Percentiles rank a stretch among this genome's conserved stretches.
Evolutionary conservation across 2,113 vertebrate species (phyloP).

Genomic region (Dascyllus trimaculatus): DNA sequence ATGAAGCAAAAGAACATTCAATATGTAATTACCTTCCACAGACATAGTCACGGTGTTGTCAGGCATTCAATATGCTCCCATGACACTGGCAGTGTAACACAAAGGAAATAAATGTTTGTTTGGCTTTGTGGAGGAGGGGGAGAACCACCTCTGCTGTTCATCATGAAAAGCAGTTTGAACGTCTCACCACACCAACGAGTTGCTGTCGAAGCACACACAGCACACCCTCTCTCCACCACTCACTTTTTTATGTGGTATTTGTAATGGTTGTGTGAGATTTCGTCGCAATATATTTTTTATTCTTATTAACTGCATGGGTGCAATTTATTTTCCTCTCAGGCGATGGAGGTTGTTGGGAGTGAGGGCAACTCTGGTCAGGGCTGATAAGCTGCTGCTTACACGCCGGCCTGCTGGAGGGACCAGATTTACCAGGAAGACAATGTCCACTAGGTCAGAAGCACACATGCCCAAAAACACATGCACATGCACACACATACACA

Average conservation of each 20-base stretch:
- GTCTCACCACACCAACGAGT: constrained; percentile 72
- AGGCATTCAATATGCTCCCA: constrained; percentile 78
- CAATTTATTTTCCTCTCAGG: constrained; percentile 98
- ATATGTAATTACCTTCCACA: constrained; percentile 84
- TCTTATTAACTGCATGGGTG: constrained; percentile 95
- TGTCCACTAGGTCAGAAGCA: constrained; percentile 88
- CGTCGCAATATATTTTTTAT: constrained; percentile 91
- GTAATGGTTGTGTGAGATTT: constrained; percentile 89
- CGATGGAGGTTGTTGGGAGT: constrained; percentile 88
- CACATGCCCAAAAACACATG: constrained; percentile 37
- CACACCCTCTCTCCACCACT: constrained; percentile 60
- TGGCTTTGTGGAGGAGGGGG: constrained; percentile 54
- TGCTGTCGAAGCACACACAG: constrained; percentile 69
- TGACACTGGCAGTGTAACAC: constrained; percentile 68
- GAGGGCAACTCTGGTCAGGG: constrained; percentile 89
- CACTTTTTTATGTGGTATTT: constrained; percentile 67
- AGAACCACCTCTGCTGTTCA: constrained; percentile 65
- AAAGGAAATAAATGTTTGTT: constrained; percentile 79
- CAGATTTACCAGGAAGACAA: constrained; percentile 94
- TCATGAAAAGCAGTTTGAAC: constrained; percentile 52
- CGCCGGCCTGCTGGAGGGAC: constrained; percentile 88
- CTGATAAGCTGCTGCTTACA: constrained; percentile 92
- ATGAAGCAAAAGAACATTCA: constrained; percentile 80
- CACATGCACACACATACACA: constrained; percentile 37
- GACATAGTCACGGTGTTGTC: constrained; percentile 68